Percentiles rank a stretch among this genome's conserved stretches.
These are phyloP conservation scores for Dufourea novaeangliae DNA, from an alignment of 1,140 invertebrate species.

Conservation along the genomic window DNA sequence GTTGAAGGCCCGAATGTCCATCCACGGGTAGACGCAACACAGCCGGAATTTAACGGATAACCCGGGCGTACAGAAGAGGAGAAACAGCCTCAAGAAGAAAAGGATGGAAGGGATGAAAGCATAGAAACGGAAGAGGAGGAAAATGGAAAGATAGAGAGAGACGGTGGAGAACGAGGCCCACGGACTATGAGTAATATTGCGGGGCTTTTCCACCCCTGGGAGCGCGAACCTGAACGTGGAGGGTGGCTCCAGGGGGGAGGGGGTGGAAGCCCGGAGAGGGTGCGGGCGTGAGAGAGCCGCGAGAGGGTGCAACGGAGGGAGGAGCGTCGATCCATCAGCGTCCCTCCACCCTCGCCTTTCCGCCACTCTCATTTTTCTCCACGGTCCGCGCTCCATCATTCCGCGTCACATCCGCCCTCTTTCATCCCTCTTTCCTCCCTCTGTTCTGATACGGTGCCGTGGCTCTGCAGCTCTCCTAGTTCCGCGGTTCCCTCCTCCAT, in stretches of 20 bases:
- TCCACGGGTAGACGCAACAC: constrained; percentile 25
- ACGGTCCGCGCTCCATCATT: constrained; percentile 82
- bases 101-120: constrained; percentile 26
- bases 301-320: constrained; percentile 72
- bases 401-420: constrained; percentile 82
- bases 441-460: constrained; percentile 65
- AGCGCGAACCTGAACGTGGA: constrained; percentile 71
- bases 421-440: constrained; percentile 77
- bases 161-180: constrained; percentile 60
- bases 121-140: neutral
- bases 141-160: constrained; percentile 29
- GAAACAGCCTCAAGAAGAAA: constrained; percentile 17
- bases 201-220: constrained; percentile 78
- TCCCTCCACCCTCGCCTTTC: constrained; percentile 82
- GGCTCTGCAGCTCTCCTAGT: constrained; percentile 45
- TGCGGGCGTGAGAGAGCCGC: constrained; percentile 53
- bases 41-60: neutral
- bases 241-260: constrained; percentile 55
- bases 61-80: neutral
- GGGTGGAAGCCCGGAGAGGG: constrained; percentile 56
- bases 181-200: constrained; percentile 81
- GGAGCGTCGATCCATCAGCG: constrained; percentile 81
- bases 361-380: constrained; percentile 82
- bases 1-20: neutral
- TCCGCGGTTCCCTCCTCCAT: constrained; percentile 31